Evolutionary conservation across 2,797 vertebrate genomes (phyloP).

Genomic region (Argyrosomus regius): DNA sequence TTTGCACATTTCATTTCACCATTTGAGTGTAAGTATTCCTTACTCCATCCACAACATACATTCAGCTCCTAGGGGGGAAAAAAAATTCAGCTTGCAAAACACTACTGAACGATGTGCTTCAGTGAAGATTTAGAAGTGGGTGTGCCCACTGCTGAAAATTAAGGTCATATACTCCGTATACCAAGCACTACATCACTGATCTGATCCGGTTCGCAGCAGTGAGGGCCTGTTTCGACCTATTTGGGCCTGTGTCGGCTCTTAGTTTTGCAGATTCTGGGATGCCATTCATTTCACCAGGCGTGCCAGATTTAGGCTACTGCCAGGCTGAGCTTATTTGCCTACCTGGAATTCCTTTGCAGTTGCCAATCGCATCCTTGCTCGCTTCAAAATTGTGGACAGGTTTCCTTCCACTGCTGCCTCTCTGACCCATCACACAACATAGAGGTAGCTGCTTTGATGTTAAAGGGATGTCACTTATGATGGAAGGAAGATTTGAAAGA

Average conservation of each 20-base stretch:
- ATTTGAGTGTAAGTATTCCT: no score
- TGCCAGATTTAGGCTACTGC: background rate
- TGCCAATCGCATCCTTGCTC: background rate
- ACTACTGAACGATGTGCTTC: no score
- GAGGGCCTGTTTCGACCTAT: background rate
- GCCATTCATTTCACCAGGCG: background rate
- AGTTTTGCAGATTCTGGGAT: background rate
- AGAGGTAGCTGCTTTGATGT: background rate
- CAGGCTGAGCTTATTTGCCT: background rate
- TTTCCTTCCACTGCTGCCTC: background rate
- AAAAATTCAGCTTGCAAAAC: no score
- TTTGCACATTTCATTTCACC: no score
- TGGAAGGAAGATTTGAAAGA: slow-evolving; percentile 17
- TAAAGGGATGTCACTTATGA: slow-evolving; percentile 13
- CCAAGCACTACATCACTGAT: background rate
- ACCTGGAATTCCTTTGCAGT: background rate
- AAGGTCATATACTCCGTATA: no score
- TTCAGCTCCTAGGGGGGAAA: no score
- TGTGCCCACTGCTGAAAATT: no score
- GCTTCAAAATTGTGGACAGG: background rate
- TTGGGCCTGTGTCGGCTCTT: background rate
- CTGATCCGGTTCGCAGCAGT: background rate
- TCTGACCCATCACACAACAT: background rate
- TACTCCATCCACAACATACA: no score
- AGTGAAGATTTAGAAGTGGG: no score